Conservation (phyloP, 2,113 vertebrate species). For the Callithrix jacchus region DNA sequence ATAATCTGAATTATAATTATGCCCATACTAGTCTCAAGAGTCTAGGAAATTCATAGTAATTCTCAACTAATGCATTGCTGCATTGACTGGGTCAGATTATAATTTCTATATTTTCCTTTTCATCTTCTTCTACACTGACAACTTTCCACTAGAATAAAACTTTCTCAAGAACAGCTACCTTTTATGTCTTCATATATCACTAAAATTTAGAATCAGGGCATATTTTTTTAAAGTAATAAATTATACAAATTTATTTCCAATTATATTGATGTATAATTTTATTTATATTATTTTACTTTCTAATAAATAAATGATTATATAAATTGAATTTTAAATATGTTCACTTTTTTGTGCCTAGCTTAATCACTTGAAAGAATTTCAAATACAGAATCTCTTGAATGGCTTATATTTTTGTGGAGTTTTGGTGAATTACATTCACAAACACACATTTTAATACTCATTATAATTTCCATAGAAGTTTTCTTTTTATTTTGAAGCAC, state of each 20-base stretch:
- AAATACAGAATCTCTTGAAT: background rate
- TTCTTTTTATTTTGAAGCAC: background rate
- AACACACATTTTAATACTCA: background rate
- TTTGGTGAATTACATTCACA: background rate
- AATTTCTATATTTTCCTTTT: background rate
- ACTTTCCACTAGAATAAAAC: background rate
- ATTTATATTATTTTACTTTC: background rate
- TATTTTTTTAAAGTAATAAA: background rate
- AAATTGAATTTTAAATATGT: background rate
- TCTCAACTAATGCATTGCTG: background rate
- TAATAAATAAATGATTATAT: background rate
- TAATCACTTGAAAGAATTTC: background rate
- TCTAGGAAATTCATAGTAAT: background rate
- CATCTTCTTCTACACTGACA: background rate
- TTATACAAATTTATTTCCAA: background rate
- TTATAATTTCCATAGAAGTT: background rate
- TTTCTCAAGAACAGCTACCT: background rate
- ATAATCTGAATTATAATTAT: conserved; percentile 17
- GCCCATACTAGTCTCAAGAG: background rate
- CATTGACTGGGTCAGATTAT: background rate
- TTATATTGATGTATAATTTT: background rate
- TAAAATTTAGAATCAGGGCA: background rate
- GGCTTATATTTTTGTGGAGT: background rate
- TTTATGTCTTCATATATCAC: background rate
- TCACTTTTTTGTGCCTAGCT: background rate